These are phyloP conservation scores for Aphelenchoides besseyi DNA, from an alignment of 1,140 invertebrate genomes.

Conservation along the genomic window DNA sequence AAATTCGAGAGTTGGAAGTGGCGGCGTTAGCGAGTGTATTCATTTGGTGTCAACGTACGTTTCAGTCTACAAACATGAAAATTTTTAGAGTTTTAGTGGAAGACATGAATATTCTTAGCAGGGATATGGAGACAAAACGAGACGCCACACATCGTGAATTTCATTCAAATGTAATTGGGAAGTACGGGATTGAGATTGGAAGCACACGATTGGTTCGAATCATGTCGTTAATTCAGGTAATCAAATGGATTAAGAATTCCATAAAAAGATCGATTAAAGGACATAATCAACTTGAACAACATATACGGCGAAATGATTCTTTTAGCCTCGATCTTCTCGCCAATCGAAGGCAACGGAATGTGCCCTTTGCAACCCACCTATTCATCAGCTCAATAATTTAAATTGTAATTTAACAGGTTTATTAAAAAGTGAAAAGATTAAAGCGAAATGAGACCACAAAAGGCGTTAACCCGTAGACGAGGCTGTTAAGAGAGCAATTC, in stretches of 20 bases:
- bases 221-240: not conserved
- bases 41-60: not conserved
- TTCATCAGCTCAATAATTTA: not conserved
- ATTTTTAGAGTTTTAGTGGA: not conserved
- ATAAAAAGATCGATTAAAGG: too few relatives aligned
- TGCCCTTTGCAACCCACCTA: not conserved
- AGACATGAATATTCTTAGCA: conserved; percentile 1
- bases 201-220: not conserved
- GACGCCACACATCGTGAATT: conserved; percentile 6
- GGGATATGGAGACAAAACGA: not conserved
- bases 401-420: not conserved
- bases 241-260: too few relatives aligned
- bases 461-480: not conserved
- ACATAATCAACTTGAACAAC: not conserved
- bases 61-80: not conserved
- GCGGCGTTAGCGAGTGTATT: not conserved
- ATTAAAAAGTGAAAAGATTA: not conserved
- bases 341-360: not conserved
- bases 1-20: conserved; percentile 8
- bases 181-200: not conserved
- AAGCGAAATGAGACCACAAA: not conserved
- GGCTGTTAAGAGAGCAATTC: not conserved
- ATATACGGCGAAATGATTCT: not conserved
- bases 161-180: not conserved
- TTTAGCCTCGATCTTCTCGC: not conserved